Conservation (phyloP, 2,797 vertebrate species). For the Buceros bicornis region DNA sequence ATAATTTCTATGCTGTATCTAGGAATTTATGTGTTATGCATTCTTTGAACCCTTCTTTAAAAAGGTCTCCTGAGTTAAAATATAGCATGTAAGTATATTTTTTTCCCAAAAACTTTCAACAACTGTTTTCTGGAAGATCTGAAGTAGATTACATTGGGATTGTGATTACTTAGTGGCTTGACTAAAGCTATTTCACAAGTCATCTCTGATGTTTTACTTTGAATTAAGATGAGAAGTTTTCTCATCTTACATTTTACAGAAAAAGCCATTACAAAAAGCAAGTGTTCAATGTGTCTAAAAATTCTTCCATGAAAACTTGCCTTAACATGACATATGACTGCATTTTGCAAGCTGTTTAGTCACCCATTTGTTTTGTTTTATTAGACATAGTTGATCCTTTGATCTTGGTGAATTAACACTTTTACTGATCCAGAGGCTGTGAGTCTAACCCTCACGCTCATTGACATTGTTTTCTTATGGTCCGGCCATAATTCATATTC, state of each 20-base stretch:
- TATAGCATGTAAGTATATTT: background rate
- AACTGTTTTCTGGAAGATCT: background rate
- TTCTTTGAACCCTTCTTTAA: background rate
- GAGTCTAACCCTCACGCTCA: background rate
- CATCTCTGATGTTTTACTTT: background rate
- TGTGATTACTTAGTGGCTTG: slow-evolving; percentile 1
- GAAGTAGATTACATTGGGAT: background rate
- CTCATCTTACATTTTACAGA: background rate
- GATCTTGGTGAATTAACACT: slow-evolving; percentile 4
- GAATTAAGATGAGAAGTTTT: slow-evolving; percentile 1
- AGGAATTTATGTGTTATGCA: background rate
- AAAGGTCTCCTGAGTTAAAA: background rate
- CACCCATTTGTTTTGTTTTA: slow-evolving; percentile 20
- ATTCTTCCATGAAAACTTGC: background rate
- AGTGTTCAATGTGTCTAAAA: background rate
- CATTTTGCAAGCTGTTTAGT: slow-evolving; percentile 33
- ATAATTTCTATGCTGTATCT: background rate
- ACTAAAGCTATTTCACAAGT: slow-evolving; percentile 2
- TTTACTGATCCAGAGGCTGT: background rate
- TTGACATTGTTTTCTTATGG: background rate
- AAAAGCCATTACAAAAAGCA: background rate
- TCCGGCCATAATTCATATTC: background rate
- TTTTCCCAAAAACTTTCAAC: background rate
- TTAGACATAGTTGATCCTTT: slow-evolving; percentile 24
- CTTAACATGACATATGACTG: slow-evolving; percentile 1